These are phyloP conservation scores for Metopia argyrocephala DNA, from an alignment of 2,888 invertebrate genomes.

Conservation along the genomic window DNA sequence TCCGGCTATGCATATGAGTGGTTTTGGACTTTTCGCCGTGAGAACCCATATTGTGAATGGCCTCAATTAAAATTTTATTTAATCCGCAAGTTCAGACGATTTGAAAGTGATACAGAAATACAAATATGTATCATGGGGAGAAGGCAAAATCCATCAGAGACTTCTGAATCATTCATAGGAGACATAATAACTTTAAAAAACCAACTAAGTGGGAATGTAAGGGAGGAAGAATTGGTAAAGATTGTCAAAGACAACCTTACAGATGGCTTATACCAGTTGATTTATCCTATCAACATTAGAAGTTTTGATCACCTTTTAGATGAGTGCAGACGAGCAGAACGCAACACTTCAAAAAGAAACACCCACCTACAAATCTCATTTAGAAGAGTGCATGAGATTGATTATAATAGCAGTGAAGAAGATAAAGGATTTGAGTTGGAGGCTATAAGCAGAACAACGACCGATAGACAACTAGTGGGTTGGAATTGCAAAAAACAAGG, in stretches of 20 bases:
- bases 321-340: constrained; percentile 20
- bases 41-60: constrained; percentile 20
- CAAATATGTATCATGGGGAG: constrained; percentile 23
- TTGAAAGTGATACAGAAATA: constrained; percentile 8
- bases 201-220: background rate
- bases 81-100: constrained; percentile 5
- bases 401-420: too few relatives aligned
- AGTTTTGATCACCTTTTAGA: constrained; percentile 8
- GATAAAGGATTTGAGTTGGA: too few relatives aligned
- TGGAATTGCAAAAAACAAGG: background rate
- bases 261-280: background rate
- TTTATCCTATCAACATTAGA: background rate
- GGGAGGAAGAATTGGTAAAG: background rate
- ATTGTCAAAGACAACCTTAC: constrained; percentile 9
- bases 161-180: background rate
- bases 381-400: too few relatives aligned
- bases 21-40: constrained; percentile 15
- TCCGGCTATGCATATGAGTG: constrained; percentile 9
- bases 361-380: too few relatives aligned
- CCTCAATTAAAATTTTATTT: background rate
- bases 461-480: too few relatives aligned
- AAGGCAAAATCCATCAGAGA: constrained; percentile 2
- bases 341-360: background rate
- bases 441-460: too few relatives aligned
- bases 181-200: constrained; percentile 16